Evolutionary conservation across 2,888 invertebrate genomes (phyloP), one percentile per base, ranked within the genome.

Genomic region (Phragmatobia fuliginosa): DNA sequence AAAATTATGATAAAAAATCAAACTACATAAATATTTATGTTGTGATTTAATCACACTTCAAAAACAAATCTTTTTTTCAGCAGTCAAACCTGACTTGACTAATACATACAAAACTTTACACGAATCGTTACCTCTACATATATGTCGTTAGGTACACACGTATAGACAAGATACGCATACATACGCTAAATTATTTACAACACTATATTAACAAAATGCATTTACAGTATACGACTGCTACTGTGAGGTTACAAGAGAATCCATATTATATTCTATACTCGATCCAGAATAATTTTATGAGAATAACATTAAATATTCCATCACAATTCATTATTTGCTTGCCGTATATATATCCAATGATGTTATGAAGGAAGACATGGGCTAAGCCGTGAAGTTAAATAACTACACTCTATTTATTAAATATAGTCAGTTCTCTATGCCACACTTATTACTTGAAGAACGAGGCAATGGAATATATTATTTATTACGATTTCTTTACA

Each of bases 31-130:
- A 77, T 76, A 83, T 85, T 85, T 75, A 84, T 87, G 84, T 84
- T 88, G 94, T 94, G 94, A 94, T 94, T 94, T 93, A 94, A 94
- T 94, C 94, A 94, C 93, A 85, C 79, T 87, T 87, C 83, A 88
- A 90, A 92, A 89, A 87, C 87, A 87, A 85, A 87, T 85, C 83
- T 86, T 52, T n/a, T 84, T 69, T 85, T 80, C 82, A 82, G 79
- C 82, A 88, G 86, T 86, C 82, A 71, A 73, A 69, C 70, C 69
- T 68, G 68, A 76, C 72, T 70, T 68, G 77, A 76, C 73, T 69
- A 72, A 80, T 73, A 74, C 81, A 85, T 83, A 88, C 88, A 83
- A 89, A 90, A 90, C 84, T 70, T 85, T 89, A 84, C 81, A 88
- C 83, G 88, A 90, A 87, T 85, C 77, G 77, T 77, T 84, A 84